phyloP scores from a whole-genome alignment of 2,888 invertebrate genomes.

The Linhomoeus sp. region DNA sequence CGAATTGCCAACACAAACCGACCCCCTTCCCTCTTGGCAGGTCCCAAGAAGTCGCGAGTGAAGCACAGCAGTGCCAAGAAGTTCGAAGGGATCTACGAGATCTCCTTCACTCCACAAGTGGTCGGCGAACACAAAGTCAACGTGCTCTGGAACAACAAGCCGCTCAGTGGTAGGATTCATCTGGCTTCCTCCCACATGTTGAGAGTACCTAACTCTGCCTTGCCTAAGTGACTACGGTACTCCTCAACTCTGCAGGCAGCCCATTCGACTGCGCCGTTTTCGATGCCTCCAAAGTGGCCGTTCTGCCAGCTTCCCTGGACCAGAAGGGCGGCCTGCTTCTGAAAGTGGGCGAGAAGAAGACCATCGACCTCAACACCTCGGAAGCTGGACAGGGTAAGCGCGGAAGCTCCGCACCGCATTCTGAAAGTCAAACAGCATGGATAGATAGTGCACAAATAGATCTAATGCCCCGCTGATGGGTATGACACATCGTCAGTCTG shows the following conservation, averaged over 20 bases:
- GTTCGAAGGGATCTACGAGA: conserved; percentile 45
- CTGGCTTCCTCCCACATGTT: too few relatives aligned
- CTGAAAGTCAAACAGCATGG: too few relatives aligned
- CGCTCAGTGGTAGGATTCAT: conserved; percentile 16
- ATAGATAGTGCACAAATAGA: too few relatives aligned
- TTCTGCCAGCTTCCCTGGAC: neutral
- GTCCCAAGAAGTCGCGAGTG: conserved; percentile 9
- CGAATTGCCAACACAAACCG: too few relatives aligned
- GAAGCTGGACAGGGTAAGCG: conserved; percentile 23
- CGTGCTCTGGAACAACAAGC: conserved; percentile 79
- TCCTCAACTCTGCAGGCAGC: too few relatives aligned
- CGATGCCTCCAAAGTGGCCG: conserved; percentile 2
- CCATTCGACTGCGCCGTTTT: conserved; percentile 4
- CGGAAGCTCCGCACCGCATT: too few relatives aligned
- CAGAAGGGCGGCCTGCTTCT: neutral
- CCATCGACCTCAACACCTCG: conserved; percentile 22
- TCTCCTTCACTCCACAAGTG: conserved; percentile 79
- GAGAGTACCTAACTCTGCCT: too few relatives aligned
- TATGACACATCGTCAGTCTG: too few relatives aligned
- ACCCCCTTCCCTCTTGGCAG: too few relatives aligned
- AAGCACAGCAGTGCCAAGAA: conserved; percentile 16
- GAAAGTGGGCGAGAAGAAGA: conserved; percentile 8
- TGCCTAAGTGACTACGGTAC: too few relatives aligned
- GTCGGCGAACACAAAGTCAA: conserved; percentile 79
- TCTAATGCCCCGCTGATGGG: too few relatives aligned